Base-by-base conservation (phyloP, 2,113 vertebrate genomes). In the Urocitellus parryii region DNA sequence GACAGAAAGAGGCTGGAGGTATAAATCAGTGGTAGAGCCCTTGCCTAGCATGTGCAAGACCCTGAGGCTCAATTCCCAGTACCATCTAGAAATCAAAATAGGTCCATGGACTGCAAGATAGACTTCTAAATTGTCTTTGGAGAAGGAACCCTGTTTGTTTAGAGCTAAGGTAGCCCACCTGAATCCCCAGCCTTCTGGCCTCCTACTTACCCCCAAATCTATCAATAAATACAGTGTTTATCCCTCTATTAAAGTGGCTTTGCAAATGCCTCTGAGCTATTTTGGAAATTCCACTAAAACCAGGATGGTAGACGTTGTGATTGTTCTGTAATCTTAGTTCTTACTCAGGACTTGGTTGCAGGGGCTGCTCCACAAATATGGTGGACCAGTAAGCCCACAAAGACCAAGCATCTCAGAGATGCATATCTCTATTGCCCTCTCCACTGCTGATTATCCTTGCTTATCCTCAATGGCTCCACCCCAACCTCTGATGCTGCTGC, bases 261-360 rank as follows among this genome's bases (percentile, higher is more conserved):
- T 63, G 6, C 25, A 58, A 17, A 7, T 2, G 10, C 0, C 88
- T 18, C 27, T 29, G 39, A 77, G 48, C 51, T 56, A 20, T 22
- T 48, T 63, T 39, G 53, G 81, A 24, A 72, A 51, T 22, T 37
- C 29, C 58, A 65, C 5, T 32, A 61, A 4, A 63, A 14, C 22
- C 6, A 70, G 13, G 14, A 37, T 6, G 0, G 4, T 2, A n/a
- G 68, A 48, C 4, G 10, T 7, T 22, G 27, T 79, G 32, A 5
- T 45, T 20, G 16, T 9, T 5, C 18, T 20, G 6, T 17, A 51
- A 2, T 20, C 45, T 32, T 39, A 45, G 24, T 48, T 76, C 25
- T 53, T 82, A 68, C 10, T 16, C 34, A n/a, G 29, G 3, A 17
- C 68, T 45, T 39, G 51, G 39, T 10, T 18, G 4, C 1, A 14